Conservation (phyloP, 2,888 invertebrate species). For the Allophyes oxyacanthae region DNA sequence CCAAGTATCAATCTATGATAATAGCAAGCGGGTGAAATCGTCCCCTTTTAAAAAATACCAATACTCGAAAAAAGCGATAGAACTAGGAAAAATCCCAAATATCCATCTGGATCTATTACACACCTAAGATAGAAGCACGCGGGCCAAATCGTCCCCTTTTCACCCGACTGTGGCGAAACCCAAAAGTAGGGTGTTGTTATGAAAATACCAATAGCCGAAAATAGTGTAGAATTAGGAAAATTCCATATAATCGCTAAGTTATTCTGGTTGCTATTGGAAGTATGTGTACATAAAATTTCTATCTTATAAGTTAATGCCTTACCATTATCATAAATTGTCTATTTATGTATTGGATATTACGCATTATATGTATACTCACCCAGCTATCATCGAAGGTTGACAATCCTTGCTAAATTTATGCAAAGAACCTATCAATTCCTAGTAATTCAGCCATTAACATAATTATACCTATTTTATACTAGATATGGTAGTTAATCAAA, state of each 20-base stretch:
- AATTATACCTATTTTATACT: slow-evolving; percentile 19
- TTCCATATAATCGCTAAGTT: slow-evolving; percentile 1
- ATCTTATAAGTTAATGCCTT: slow-evolving; percentile 18
- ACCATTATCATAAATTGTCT: slow-evolving; percentile 19
- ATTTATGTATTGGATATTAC: slow-evolving; percentile 1
- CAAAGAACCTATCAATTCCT: slow-evolving; percentile 8
- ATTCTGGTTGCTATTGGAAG: slow-evolving; percentile 2
- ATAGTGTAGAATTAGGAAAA: background rate
- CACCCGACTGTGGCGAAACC: too few species aligned
- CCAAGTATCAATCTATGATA: too few species aligned
- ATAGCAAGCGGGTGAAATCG: too few species aligned
- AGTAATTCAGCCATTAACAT: slow-evolving; percentile 8
- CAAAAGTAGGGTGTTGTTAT: too few species aligned
- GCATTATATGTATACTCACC: background rate
- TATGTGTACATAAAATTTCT: slow-evolving; percentile 21
- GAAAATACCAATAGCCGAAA: background rate
- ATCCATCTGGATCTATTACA: too few species aligned
- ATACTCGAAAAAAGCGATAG: too few species aligned
- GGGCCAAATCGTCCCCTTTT: too few species aligned
- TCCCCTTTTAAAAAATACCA: too few species aligned
- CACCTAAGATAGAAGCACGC: too few species aligned
- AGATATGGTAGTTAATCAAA: slow-evolving; percentile 24
- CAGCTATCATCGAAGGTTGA: slow-evolving; percentile 8
- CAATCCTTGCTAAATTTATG: background rate
- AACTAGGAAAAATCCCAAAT: too few species aligned